Conservation (phyloP, 2,797 vertebrate genomes). For the Anolis apletophallus region DNA sequence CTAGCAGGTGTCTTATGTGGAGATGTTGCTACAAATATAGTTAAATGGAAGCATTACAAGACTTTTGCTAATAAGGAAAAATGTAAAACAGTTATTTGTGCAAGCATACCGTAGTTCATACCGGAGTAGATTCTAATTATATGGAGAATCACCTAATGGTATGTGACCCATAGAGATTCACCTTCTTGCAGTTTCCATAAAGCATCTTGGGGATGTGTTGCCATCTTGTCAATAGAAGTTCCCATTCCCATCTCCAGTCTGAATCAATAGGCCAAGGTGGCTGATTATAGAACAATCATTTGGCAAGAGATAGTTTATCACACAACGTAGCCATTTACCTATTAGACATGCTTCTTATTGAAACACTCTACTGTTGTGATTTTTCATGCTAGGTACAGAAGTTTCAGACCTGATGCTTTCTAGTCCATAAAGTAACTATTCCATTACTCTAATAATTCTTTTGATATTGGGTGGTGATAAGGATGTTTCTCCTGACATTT, state of each 20-base stretch:
- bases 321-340: background rate
- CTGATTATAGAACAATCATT: background rate
- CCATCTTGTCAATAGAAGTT: background rate
- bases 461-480: no score
- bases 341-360: background rate
- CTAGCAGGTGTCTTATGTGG: slow-evolving; percentile 16
- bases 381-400: background rate
- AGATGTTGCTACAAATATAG: slow-evolving; percentile 13
- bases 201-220: background rate
- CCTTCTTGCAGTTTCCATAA: background rate
- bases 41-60: slow-evolving; percentile 29
- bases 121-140: slow-evolving; percentile 7
- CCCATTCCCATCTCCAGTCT: no score
- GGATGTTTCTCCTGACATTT: background rate
- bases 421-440: no score
- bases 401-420: no score
- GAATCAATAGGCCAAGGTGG: background rate
- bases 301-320: background rate
- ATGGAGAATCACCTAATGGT: background rate
- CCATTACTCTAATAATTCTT: no score
- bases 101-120: background rate
- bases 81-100: slow-evolving; percentile 1
- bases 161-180: background rate
- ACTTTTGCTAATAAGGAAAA: slow-evolving; percentile 23
- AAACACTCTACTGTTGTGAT: background rate